Conservation (phyloP, 1,140 invertebrate genomes). For the Drosophila mauritiana region DNA sequence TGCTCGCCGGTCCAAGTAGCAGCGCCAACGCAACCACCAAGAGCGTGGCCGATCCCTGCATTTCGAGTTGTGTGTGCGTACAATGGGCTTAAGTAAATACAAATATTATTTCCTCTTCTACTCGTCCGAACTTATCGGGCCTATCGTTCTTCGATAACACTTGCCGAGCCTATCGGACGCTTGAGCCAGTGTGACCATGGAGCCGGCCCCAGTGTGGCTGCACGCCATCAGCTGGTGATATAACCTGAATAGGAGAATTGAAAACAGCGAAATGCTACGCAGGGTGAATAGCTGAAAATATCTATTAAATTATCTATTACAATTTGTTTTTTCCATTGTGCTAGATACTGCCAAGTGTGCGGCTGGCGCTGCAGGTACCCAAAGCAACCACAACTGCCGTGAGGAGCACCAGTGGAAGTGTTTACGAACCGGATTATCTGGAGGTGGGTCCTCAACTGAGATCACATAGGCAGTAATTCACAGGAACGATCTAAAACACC, state of each 20-base stretch:
- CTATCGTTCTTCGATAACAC: too few relatives aligned
- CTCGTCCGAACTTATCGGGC: not conserved
- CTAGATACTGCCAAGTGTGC: slow-evolving; percentile 43
- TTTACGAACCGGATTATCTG: slow-evolving; percentile 87
- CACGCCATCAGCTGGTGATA: slow-evolving; percentile 60
- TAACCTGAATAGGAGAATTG: slow-evolving; percentile 48
- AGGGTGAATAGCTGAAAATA: slow-evolving; percentile 57
- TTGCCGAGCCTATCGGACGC: not conserved
- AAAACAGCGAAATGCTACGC: slow-evolving; percentile 53
- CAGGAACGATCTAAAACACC: too few relatives aligned
- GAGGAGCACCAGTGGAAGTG: slow-evolving; percentile 65
- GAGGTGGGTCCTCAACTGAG: slow-evolving; percentile 76
- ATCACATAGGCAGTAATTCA: too few relatives aligned
- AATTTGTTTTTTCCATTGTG: slow-evolving; percentile 2
- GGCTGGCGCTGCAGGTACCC: slow-evolving; percentile 36
- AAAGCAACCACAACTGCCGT: slow-evolving; percentile 9
- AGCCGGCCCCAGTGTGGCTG: not conserved
- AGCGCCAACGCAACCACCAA: slow-evolving; percentile 50
- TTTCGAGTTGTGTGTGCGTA: slow-evolving; percentile 16
- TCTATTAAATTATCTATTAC: slow-evolving; percentile 6
- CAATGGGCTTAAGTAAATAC: slow-evolving; percentile 30
- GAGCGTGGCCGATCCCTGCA: slow-evolving; percentile 35
- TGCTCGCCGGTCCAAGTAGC: slow-evolving; percentile 6
- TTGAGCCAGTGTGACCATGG: too few relatives aligned
- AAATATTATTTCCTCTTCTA: slow-evolving; percentile 41